phyloP scores from a whole-genome alignment of 2,797 vertebrate species.

The Anguilla pacifica region DNA sequence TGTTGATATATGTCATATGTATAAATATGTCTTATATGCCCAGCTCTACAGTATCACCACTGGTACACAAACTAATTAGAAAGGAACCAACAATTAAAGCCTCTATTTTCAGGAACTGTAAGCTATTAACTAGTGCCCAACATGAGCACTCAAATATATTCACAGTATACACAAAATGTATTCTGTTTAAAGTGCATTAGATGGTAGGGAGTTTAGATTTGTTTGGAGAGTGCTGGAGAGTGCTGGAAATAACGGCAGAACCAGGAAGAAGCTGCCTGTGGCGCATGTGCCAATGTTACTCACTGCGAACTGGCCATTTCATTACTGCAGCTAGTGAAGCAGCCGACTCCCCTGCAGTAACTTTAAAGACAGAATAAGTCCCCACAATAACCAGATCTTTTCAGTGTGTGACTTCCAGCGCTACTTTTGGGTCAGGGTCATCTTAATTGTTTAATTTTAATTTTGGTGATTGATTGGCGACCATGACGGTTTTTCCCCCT shows the following conservation, averaged over 20 bases:
- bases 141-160: neutral
- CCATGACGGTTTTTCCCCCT: neutral
- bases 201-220: neutral
- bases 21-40: no score
- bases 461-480: slow-evolving; percentile 9
- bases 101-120: no score
- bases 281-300: neutral
- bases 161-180: neutral
- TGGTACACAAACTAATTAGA: no score
- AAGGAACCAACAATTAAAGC: no score
- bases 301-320: neutral
- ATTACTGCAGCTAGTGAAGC: neutral
- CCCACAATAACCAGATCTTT: neutral
- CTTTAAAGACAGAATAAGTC: neutral
- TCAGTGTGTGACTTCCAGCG: neutral
- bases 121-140: neutral
- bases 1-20: no score
- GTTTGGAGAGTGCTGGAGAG: no score
- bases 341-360: neutral
- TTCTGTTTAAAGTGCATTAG: neutral
- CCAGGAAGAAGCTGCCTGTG: neutral
- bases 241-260: neutral
- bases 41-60: no score
- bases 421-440: neutral
- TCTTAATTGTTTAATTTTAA: neutral